phyloP scores from a whole-genome alignment of 2,888 invertebrate genomes.

The Eristalis intricaria region DNA sequence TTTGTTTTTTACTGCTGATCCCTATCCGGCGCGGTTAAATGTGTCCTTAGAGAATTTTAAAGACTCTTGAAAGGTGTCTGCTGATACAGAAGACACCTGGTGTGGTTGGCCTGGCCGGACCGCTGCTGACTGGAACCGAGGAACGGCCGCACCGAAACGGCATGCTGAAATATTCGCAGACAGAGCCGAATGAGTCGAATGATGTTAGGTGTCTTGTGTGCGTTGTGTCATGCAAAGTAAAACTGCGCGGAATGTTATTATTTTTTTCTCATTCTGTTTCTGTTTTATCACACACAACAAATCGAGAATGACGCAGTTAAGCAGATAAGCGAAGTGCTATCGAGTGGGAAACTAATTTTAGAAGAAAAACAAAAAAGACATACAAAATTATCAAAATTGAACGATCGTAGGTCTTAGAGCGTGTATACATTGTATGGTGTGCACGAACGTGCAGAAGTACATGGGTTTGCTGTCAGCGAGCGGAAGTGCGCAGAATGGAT shows the following conservation, averaged over 20 bases:
- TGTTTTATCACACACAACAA: slow-evolving; percentile 3
- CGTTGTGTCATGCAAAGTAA: slow-evolving; percentile 44
- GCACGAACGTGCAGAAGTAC: not conserved
- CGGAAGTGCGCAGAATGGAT: not conserved
- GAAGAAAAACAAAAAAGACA: not conserved
- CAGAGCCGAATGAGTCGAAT: not conserved
- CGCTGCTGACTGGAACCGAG: not conserved
- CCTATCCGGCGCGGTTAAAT: slow-evolving; percentile 31
- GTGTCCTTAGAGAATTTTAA: slow-evolving; percentile 61
- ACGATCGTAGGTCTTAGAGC: not conserved
- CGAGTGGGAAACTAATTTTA: slow-evolving; percentile 12
- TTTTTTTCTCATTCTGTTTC: not conserved
- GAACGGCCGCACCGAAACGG: not conserved
- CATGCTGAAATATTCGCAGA: slow-evolving; percentile 49
- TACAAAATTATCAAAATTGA: not conserved
- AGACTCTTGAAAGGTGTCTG: slow-evolving; percentile 48
- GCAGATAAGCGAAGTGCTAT: slow-evolving; percentile 32
- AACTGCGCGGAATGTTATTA: slow-evolving; percentile 38
- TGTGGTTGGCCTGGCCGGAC: slow-evolving; percentile 18
- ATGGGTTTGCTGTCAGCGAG: not conserved
- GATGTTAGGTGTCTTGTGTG: slow-evolving; percentile 9
- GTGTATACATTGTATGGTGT: not conserved
- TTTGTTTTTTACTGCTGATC: slow-evolving; percentile 6
- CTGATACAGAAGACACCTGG: slow-evolving; percentile 48
- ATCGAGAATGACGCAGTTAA: slow-evolving; percentile 10